Percentiles rank a stretch among this genome's conserved stretches.
phyloP scores from a whole-genome alignment of 1,140 invertebrate species.

The Diachasma alloeum region DNA sequence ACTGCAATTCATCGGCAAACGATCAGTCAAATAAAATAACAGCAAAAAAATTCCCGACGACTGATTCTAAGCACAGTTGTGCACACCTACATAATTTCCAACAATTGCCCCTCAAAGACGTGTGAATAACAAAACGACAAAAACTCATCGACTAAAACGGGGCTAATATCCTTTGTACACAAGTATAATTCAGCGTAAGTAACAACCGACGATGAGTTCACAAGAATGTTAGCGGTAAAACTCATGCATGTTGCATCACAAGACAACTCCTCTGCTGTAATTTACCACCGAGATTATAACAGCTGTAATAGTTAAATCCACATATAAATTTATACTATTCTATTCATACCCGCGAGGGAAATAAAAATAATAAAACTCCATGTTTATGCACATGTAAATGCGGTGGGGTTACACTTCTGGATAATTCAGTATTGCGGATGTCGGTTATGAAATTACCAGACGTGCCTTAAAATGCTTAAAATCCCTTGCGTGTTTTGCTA shows the following conservation, averaged over 20 bases:
- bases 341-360: not conserved
- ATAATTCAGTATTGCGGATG: too few species aligned
- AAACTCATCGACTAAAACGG: not conserved
- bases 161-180: not conserved
- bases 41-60: too few species aligned
- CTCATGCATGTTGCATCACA: slow-evolving; percentile 9
- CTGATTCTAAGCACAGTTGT: not conserved
- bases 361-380: not conserved
- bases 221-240: slow-evolving; percentile 6
- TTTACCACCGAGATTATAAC: not conserved
- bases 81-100: not conserved
- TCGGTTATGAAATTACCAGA: too few species aligned
- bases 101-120: not conserved
- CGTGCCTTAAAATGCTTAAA: too few species aligned
- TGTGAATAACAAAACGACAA: not conserved
- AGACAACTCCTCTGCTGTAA: not conserved
- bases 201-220: not conserved
- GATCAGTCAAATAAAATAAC: too few species aligned
- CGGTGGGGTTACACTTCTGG: too few species aligned
- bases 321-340: not conserved
- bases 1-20: too few species aligned
- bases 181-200: not conserved
- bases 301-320: not conserved
- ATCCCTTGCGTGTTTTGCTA: too few species aligned
- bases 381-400: not conserved